These are phyloP conservation scores for Cyclopterus lumpus DNA, from an alignment of 2,797 vertebrate genomes.

Conservation along the genomic window DNA sequence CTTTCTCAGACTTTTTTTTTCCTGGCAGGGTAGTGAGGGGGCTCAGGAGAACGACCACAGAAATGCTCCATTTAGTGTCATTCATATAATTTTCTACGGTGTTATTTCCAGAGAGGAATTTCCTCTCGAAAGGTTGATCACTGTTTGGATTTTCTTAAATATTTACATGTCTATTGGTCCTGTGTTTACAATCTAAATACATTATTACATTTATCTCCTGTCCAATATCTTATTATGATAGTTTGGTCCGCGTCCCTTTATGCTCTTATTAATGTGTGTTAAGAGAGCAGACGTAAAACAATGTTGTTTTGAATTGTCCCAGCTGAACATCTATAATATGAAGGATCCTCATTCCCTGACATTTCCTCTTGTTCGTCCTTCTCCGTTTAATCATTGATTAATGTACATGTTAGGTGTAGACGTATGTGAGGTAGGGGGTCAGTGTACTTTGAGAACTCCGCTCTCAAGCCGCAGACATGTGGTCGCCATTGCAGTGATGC, in stretches of 20 bases:
- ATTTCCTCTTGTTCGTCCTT: slow-evolving; percentile 20
- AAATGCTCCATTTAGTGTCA: slow-evolving; percentile 21
- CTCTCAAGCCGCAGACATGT: slow-evolving; percentile 73
- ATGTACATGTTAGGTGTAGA: slow-evolving; percentile 9
- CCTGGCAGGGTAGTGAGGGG: slow-evolving; percentile 23
- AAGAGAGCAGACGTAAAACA: background rate
- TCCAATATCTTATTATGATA: background rate
- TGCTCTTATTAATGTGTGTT: background rate
- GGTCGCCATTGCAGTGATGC: slow-evolving; percentile 74
- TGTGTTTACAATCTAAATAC: background rate
- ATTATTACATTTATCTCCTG: background rate
- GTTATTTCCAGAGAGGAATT: slow-evolving; percentile 15
- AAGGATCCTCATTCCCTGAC: slow-evolving; percentile 16
- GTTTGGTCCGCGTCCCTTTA: background rate
- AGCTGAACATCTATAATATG: background rate
- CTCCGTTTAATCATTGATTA: slow-evolving; percentile 44
- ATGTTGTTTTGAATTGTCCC: background rate
- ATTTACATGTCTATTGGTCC: background rate
- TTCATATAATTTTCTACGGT: slow-evolving; percentile 16
- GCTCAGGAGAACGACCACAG: slow-evolving; percentile 36
- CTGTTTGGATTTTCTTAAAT: background rate
- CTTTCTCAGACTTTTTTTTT: slow-evolving; percentile 33
- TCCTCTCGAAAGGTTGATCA: slow-evolving; percentile 3
- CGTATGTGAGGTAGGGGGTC: slow-evolving; percentile 50
- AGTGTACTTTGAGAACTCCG: slow-evolving; percentile 69